Base-by-base conservation (phyloP, 1,140 invertebrate genomes). In the Drosophila navojoa region DNA sequence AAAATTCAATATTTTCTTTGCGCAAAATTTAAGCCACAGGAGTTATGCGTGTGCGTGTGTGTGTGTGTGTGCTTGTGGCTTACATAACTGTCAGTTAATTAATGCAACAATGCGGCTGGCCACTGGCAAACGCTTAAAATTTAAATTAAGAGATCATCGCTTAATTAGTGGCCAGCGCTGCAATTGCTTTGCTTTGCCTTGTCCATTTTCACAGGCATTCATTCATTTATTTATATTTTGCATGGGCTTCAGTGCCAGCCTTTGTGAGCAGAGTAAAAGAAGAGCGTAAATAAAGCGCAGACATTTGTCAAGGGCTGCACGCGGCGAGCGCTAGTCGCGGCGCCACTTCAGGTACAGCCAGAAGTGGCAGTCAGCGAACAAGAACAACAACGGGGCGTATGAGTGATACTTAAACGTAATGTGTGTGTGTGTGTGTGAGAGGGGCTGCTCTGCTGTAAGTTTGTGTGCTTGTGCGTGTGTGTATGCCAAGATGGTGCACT, bases 401-500 rank as follows among this genome's bases (percentile, higher is more conserved):
- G 84, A 84, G 85, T 89, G 84, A 79, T 87, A 80, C 84, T 89
- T 82, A 73, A 82, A 60, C 59, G 45, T 76, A 66, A 71, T 76
- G 57, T 79, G 49, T 54, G 49, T 25, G 47, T n/a, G 64, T 40
- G 44, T 47, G 55, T 76, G 44, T 47, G 81, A 6, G 29, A 19
- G 19, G 19, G 19, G 19, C 1, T 22, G 42, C 13, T 50, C 22
- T 44, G 40, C 40, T 44, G 9, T 9, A 32, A 32, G 40, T 44
- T 15, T 27, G 61, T 16, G 45, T 25, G 29, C 58, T 35, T 49
- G 44, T 19, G 57, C 72, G 50, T 45, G 64, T 40, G 42, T 47
- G 50, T 76, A 40, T 47, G 81, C 70, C 74, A 86, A 86, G 81
- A 71, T 86, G 81, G 62, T 79, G 78, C 79, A 77, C 82, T 87